phyloP scores from a whole-genome alignment of 2,797 vertebrate species.

The Propithecus perrieri region DNA sequence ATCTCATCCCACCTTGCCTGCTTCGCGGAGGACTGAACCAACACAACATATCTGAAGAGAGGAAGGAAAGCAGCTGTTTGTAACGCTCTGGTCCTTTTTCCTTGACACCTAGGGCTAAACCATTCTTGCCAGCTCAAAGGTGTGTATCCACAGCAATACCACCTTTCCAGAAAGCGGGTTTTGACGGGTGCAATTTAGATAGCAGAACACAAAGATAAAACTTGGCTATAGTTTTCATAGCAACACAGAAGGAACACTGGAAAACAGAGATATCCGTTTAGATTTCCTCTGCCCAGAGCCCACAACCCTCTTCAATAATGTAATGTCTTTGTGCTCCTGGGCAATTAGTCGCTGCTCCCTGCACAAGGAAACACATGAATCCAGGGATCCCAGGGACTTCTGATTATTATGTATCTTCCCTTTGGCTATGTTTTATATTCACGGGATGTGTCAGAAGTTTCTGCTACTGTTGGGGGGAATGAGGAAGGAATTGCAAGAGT shows the following conservation, averaged over 20 bases:
- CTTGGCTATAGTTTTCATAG: background rate
- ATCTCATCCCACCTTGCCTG: background rate
- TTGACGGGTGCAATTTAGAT: background rate
- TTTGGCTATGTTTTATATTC: constrained; percentile 65
- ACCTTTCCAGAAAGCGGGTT: background rate
- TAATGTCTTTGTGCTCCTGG: accelerated
- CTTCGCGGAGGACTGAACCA: background rate
- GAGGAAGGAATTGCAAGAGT: background rate
- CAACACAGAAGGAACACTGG: background rate
- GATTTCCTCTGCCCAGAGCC: background rate
- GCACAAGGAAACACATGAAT: background rate
- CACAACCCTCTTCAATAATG: background rate
- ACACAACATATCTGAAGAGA: background rate
- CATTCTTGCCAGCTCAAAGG: background rate
- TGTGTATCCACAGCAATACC: background rate
- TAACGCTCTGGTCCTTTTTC: background rate
- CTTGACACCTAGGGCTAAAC: background rate
- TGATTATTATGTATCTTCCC: background rate
- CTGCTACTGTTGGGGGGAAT: constrained; percentile 48
- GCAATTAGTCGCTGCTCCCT: background rate
- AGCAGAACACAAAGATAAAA: background rate
- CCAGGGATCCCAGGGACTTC: background rate
- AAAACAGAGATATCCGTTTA: background rate
- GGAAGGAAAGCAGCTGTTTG: background rate
- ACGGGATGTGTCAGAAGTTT: constrained; percentile 57